Percentiles rank a stretch among this genome's conserved stretches.
Conservation (phyloP, 2,113 vertebrate genomes). For the Chaenogobius annularis region DNA sequence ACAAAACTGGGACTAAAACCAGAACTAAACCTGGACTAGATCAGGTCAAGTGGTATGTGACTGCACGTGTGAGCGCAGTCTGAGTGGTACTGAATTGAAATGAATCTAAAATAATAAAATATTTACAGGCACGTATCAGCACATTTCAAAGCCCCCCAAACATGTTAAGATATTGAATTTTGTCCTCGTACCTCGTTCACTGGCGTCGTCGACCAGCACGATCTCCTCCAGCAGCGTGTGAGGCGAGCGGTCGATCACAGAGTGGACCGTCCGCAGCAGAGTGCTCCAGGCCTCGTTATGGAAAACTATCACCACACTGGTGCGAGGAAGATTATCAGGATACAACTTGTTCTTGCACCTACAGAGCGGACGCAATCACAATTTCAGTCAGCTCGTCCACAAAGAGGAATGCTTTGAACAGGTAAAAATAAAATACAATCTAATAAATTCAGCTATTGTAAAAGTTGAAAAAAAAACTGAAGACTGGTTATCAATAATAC, state of each 20-base stretch:
- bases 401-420: neutral
- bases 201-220: conserved; percentile 95
- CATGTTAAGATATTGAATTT: too few relatives aligned
- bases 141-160: too few relatives aligned
- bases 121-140: too few relatives aligned
- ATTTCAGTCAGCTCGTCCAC: neutral
- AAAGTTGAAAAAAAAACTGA: neutral
- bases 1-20: too few relatives aligned
- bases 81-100: too few relatives aligned
- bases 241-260: conserved; percentile 93
- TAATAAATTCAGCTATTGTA: neutral
- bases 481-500: neutral
- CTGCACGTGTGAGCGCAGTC: too few relatives aligned
- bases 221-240: conserved; percentile 93
- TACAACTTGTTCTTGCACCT: conserved; percentile 99
- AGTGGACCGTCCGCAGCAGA: conserved; percentile 92
- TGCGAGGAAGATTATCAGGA: conserved; percentile 90
- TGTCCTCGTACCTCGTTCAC: conserved; percentile 86
- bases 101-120: too few relatives aligned
- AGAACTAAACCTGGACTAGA: too few relatives aligned
- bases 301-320: conserved; percentile 97
- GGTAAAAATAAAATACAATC: neutral
- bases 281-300: conserved; percentile 99
- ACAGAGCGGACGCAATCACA: conserved; percentile 11
- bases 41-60: too few relatives aligned